These are phyloP conservation scores for Acrocephalus arundinaceus DNA, from an alignment of 2,113 vertebrate species.

Conservation along the genomic window DNA sequence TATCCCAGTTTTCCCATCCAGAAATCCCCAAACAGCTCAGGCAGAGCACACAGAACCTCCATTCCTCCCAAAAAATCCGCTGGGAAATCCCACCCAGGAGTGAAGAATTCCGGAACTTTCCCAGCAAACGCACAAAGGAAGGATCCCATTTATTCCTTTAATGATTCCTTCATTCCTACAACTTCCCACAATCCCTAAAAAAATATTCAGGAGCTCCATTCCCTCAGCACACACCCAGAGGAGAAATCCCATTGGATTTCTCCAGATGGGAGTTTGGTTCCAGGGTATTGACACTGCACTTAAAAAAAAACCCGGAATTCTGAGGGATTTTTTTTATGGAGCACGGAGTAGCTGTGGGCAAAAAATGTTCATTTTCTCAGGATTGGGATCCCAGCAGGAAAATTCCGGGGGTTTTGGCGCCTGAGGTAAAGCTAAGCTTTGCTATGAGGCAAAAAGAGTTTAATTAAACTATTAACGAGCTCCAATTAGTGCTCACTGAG, in stretches of 20 bases:
- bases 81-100: not conserved
- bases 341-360: not conserved
- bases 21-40: not conserved
- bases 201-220: not conserved
- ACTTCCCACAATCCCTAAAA: not conserved
- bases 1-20: not conserved
- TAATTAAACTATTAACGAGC: constrained; percentile 26
- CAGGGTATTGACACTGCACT: not conserved
- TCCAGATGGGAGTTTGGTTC: not conserved
- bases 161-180: not conserved
- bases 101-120: not conserved
- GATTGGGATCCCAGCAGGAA: not conserved
- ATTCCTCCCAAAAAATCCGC: not conserved
- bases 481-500: not conserved
- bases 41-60: accelerated
- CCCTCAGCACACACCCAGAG: not conserved
- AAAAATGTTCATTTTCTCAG: not conserved
- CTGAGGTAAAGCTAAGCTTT: not conserved
- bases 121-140: not conserved
- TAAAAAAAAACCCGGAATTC: not conserved
- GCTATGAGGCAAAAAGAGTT: not conserved
- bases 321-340: not conserved
- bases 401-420: not conserved
- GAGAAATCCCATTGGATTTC: not conserved
- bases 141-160: not conserved